Conservation (phyloP, 2,888 invertebrate genomes). For the Petrolisthes manimaculis region DNA sequence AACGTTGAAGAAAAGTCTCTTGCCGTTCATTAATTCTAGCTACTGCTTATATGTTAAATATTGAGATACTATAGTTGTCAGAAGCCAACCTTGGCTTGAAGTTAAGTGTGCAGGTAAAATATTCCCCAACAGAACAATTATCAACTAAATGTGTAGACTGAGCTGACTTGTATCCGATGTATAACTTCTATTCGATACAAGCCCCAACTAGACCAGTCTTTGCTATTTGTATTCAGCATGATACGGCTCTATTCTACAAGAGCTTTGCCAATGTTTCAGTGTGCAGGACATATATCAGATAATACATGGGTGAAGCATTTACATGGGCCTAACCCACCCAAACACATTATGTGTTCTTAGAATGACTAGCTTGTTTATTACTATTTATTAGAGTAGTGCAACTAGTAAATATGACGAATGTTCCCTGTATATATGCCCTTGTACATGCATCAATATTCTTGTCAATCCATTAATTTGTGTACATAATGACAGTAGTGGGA, state of each 20-base stretch:
- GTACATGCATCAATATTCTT: slow-evolving; percentile 11
- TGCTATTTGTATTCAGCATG: neutral
- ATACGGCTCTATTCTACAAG: neutral
- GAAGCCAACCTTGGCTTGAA: too few species aligned
- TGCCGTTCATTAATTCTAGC: too few species aligned
- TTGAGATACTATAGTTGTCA: too few species aligned
- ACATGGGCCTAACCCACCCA: slow-evolving; percentile 5
- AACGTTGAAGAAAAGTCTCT: too few species aligned
- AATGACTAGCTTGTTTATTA: neutral
- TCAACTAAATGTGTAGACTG: too few species aligned
- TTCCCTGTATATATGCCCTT: slow-evolving; percentile 6
- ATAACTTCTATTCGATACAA: too few species aligned
- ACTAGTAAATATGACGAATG: neutral
- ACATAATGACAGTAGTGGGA: slow-evolving; percentile 10
- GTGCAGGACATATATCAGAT: neutral
- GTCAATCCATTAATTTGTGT: slow-evolving; percentile 5
- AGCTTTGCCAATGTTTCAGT: slow-evolving; percentile 5
- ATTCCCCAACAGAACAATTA: too few species aligned
- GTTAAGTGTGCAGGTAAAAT: too few species aligned
- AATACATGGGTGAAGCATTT: slow-evolving; percentile 6
- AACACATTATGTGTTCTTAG: neutral
- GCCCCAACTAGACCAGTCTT: too few species aligned
- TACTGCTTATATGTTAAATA: too few species aligned
- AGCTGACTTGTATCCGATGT: too few species aligned
- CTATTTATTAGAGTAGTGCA: neutral